Base-by-base conservation (phyloP, 2,888 invertebrate species). In the Ectemnius cavifrons region DNA sequence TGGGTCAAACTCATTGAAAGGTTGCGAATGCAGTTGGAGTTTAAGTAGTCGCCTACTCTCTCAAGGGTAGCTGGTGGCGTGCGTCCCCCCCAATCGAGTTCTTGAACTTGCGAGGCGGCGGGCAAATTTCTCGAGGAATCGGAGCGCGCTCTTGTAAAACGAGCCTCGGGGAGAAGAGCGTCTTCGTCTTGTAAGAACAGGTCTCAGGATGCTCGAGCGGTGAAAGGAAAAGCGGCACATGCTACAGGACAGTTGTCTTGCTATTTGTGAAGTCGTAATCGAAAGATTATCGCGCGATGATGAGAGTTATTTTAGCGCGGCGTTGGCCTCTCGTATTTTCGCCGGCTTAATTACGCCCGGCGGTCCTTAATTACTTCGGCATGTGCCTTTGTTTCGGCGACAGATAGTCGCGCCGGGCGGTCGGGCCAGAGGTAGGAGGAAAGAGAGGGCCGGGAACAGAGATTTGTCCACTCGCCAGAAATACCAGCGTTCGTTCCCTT, bases 1-100 rank as follows among this genome's bases (percentile, higher is more conserved):
- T 49, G 20, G 57, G 60, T 61, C 59, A 66, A 71, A 77, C 63
- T 75, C 67, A 77, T 77, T 37, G 76, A 76, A 73, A 75, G 79
- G 73, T 79, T 65, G 75, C 64, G 62, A 70, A 79, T 79, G 71
- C 66, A 73, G 78, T 78, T 52, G 79, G 71, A 78, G 75, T 79
- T 78, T 49, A 47, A 56, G 63, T 23, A 79, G 75, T 68, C 61
- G 70, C 23, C 23, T 23, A 73, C 63, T 73, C 63, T 73, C 68
- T 63, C 68, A 58, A 47, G 66, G 75, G 74, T 74, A 74, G 69
- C 74, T 66, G 57, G 8, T 63, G 65, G 63, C 37, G 37, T 20
- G 20, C n/a, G n/a, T n/a, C n/a, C n/a, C n/a, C n/a, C n/a, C 20
- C 20, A 77, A 77, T 79, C 77, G 77, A 79, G 79, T 79, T 79